Evolutionary conservation across 2,888 invertebrate genomes (phyloP).

Genomic region (Eupithecia subfuscata): DNA sequence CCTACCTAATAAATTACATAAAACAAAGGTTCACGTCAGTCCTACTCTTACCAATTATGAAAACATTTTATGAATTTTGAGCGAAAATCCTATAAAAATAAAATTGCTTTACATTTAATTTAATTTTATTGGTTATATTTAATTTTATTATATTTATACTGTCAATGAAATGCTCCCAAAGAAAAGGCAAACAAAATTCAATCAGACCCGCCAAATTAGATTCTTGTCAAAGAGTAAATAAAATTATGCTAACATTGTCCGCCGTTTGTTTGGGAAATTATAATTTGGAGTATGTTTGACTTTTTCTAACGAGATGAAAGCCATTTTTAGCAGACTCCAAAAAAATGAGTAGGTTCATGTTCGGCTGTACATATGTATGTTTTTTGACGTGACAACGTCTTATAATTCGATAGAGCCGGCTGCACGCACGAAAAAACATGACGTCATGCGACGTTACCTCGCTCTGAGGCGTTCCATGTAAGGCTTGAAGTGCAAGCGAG

Average conservation of each 20-base stretch:
- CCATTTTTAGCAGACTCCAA: neutral
- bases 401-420: too few species aligned
- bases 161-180: neutral
- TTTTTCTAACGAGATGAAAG: neutral
- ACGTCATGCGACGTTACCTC: too few species aligned
- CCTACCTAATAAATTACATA: too few species aligned
- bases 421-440: too few species aligned
- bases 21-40: too few species aligned
- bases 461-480: too few species aligned
- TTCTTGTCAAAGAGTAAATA: slow-evolving; percentile 21
- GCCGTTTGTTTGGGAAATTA: slow-evolving; percentile 7
- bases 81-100: neutral
- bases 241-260: slow-evolving; percentile 12
- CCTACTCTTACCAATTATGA: too few species aligned
- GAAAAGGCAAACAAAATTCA: slow-evolving; percentile 19
- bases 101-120: neutral
- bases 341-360: too few species aligned
- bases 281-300: slow-evolving; percentile 6
- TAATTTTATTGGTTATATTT: too few species aligned
- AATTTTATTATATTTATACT: neutral
- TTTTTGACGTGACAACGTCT: too few species aligned
- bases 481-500: too few species aligned
- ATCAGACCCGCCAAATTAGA: slow-evolving; percentile 23
- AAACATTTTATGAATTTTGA: neutral
- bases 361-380: too few species aligned